These are phyloP conservation scores for Drosophila peninsularis DNA, from an alignment of 2,888 invertebrate genomes.

Conservation along the genomic window DNA sequence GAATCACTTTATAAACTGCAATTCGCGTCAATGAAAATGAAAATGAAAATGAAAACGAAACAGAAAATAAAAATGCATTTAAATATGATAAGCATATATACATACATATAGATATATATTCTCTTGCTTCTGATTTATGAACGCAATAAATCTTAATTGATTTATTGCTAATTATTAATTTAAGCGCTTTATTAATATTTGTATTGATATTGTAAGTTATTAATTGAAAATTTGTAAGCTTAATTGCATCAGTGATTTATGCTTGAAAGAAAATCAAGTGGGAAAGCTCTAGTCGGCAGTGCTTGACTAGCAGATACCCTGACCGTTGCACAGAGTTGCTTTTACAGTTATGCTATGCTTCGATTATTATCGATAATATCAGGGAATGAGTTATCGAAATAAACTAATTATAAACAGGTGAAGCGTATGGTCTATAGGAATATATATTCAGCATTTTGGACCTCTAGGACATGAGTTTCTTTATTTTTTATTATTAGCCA, in stretches of 20 bases:
- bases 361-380: background rate
- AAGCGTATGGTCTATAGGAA: background rate
- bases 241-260: background rate
- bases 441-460: too few species aligned
- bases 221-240: background rate
- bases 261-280: background rate
- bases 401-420: background rate
- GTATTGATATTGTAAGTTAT: background rate
- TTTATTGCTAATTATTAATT: background rate
- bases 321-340: accelerated
- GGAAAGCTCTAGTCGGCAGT: background rate
- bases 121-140: slow-evolving; percentile 4
- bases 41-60: slow-evolving; percentile 55
- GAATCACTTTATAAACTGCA: slow-evolving; percentile 49
- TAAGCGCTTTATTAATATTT: background rate
- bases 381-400: background rate
- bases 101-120: background rate
- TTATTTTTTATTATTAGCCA: background rate
- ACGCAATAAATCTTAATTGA: slow-evolving; percentile 32
- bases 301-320: background rate
- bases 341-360: background rate
- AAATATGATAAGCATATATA: background rate
- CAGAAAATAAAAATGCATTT: background rate
- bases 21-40: slow-evolving; percentile 54
- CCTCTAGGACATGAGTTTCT: too few species aligned